These are phyloP conservation scores for Nymphalis polychloros DNA, from an alignment of 2,888 invertebrate genomes.

Conservation along the genomic window DNA sequence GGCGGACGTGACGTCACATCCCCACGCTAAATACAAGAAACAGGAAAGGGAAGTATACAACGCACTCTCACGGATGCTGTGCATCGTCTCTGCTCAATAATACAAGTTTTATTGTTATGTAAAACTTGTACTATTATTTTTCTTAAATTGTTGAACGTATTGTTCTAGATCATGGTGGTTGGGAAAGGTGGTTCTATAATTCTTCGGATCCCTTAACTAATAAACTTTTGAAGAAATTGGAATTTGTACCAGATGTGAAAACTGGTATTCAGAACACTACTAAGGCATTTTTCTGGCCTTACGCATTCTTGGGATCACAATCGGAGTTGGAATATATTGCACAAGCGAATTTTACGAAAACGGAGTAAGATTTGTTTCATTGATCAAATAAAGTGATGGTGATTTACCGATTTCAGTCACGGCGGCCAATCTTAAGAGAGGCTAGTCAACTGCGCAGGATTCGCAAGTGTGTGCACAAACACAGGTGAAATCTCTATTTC, in stretches of 20 bases:
- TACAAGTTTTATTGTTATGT: too few relatives aligned
- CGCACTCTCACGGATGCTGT: too few relatives aligned
- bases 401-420: too few relatives aligned
- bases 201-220: conserved; percentile 84
- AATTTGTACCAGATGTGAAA: conserved; percentile 84
- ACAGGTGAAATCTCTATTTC: too few relatives aligned
- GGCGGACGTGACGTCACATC: too few relatives aligned
- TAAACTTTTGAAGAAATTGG: conserved; percentile 84
- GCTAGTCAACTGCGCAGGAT: too few relatives aligned
- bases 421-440: too few relatives aligned
- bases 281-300: conserved; percentile 88
- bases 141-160: background rate
- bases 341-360: conserved; percentile 85
- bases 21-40: too few relatives aligned
- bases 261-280: conserved; percentile 88
- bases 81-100: too few relatives aligned
- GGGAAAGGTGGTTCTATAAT: conserved; percentile 88
- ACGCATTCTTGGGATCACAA: conserved; percentile 88
- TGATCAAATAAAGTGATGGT: background rate
- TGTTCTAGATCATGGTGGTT: conserved; percentile 85
- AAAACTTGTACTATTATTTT: too few relatives aligned
- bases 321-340: conserved; percentile 87
- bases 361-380: conserved; percentile 50
- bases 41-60: too few relatives aligned
- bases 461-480: too few relatives aligned